These are phyloP conservation scores for Fulmarus glacialis DNA, from an alignment of 2,113 vertebrate genomes.

Conservation along the genomic window DNA sequence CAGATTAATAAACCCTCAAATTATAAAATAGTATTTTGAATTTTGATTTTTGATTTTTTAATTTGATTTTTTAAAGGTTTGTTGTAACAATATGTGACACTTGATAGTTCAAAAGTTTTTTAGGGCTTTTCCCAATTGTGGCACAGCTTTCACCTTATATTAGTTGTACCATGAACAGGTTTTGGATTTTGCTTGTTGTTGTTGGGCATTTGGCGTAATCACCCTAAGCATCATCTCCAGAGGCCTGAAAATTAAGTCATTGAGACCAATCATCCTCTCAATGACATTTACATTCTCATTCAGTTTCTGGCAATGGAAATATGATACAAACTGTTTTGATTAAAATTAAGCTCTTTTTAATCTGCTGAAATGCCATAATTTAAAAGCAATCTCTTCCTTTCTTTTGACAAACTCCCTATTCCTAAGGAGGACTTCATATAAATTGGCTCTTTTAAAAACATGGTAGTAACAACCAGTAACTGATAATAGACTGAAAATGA, in stretches of 20 bases:
- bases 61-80: neutral
- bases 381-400: neutral
- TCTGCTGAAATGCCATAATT: neutral
- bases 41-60: neutral
- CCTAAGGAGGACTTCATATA: neutral
- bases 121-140: neutral
- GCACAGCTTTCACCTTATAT: neutral
- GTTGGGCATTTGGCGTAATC: neutral
- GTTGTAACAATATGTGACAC: neutral
- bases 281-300: neutral
- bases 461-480: neutral
- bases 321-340: neutral
- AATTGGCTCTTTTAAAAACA: neutral
- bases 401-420: neutral
- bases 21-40: rapidly evolving
- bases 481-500: neutral
- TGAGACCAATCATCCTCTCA: neutral
- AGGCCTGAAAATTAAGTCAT: neutral
- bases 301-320: neutral
- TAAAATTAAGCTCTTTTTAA: neutral
- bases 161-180: neutral
- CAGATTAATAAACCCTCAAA: neutral
- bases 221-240: neutral
- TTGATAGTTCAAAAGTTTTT: neutral
- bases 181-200: neutral